Evolutionary conservation across 2,888 invertebrate genomes (phyloP).

Genomic region (Cheilosia vulpina): DNA sequence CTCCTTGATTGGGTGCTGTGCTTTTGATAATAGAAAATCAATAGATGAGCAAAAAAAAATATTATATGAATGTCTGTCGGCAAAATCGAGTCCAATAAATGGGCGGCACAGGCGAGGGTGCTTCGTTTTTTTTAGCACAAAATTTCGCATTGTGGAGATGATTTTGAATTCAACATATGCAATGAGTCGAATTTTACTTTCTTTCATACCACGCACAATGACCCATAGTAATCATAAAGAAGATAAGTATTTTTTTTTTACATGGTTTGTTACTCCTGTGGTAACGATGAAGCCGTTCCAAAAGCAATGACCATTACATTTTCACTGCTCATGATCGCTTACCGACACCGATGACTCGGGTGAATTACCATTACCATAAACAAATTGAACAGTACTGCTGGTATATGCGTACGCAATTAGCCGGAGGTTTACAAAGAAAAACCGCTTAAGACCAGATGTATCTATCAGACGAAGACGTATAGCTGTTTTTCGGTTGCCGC

Average conservation of each 20-base stretch:
- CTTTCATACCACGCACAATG: constrained; percentile 18
- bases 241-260: neutral
- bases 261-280: too few relatives aligned
- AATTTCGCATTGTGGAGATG: constrained; percentile 20
- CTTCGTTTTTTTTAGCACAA: neutral
- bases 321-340: neutral
- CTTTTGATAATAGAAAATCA: constrained; percentile 20
- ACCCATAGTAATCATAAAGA: neutral
- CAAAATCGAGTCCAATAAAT: constrained; percentile 8
- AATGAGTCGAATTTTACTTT: constrained; percentile 44
- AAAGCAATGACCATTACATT: neutral
- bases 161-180: constrained; percentile 45
- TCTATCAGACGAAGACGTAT: constrained; percentile 38
- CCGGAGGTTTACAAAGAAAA: constrained; percentile 41
- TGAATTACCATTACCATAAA: neutral
- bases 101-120: neutral
- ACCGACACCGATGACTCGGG: neutral
- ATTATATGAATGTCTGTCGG: neutral
- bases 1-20: neutral
- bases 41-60: constrained; percentile 32
- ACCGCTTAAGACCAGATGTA: constrained; percentile 52
- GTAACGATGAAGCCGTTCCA: too few relatives aligned
- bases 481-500: constrained; percentile 30
- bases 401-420: constrained; percentile 57
- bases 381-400: constrained; percentile 10